Percentiles rank a stretch among this genome's conserved stretches.
phyloP scores from a whole-genome alignment of 1,140 invertebrate species.

The Kradibia gibbosae region DNA sequence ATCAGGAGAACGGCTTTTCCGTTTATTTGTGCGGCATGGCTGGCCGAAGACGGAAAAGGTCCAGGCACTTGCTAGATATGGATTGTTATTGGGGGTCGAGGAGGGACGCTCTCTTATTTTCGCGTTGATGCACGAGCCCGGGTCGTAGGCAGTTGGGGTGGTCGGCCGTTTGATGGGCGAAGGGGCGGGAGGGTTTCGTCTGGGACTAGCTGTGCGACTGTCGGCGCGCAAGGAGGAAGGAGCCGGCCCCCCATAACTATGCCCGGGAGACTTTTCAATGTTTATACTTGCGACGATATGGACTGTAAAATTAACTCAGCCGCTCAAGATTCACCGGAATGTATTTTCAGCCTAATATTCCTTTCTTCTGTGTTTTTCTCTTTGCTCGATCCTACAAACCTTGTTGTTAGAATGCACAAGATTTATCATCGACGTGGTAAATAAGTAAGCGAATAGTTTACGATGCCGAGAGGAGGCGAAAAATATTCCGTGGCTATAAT shows the following conservation, averaged over 20 bases:
- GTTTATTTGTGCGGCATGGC: conserved; percentile 18
- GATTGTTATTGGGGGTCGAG: conserved; percentile 8
- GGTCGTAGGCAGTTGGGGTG: too few relatives aligned
- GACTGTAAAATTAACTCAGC: not conserved
- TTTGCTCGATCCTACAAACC: not conserved
- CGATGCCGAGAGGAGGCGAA: not conserved
- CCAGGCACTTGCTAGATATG: not conserved
- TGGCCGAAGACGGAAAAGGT: not conserved
- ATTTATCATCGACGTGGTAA: not conserved
- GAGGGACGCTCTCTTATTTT: conserved; percentile 25
- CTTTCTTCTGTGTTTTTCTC: not conserved
- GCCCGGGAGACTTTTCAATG: too few relatives aligned
- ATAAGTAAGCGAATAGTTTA: not conserved
- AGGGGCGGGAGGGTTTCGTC: not conserved
- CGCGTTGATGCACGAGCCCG: not conserved
- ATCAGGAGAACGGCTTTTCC: conserved; percentile 20
- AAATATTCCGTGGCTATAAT: not conserved
- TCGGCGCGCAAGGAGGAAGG: not conserved
- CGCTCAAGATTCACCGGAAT: not conserved
- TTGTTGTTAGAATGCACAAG: not conserved
- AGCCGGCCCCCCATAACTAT: not conserved
- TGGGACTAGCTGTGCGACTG: not conserved
- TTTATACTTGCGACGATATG: not conserved
- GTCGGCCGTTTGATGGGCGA: too few relatives aligned
- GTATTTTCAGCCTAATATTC: not conserved